Percentiles rank a stretch among this genome's conserved stretches.
These are phyloP conservation scores for Cotesia chilonis DNA, from an alignment of 1,140 invertebrate species.

Conservation along the genomic window DNA sequence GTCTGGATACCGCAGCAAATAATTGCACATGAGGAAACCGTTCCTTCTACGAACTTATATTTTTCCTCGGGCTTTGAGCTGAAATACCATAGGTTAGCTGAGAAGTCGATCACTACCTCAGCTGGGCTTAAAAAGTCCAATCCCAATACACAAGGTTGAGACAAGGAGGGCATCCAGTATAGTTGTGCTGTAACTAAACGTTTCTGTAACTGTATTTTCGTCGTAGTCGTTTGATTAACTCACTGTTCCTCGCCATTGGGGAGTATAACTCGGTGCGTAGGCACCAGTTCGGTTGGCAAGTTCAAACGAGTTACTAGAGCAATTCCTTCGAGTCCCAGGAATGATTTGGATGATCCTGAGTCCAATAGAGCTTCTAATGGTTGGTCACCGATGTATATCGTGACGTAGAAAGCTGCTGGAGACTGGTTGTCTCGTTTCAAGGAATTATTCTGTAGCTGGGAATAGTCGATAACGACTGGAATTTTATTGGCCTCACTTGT, in stretches of 20 bases:
- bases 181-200: not conserved
- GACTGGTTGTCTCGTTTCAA: no score
- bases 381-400: no score
- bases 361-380: conserved; percentile 23
- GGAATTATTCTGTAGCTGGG: no score
- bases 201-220: not conserved
- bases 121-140: conserved; percentile 18
- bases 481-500: no score
- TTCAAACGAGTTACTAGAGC: not conserved
- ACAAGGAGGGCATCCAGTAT: conserved; percentile 2
- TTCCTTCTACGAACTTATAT: not conserved
- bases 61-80: not conserved
- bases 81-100: conserved; percentile 3
- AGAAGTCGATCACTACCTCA: conserved; percentile 26
- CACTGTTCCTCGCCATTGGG: conserved; percentile 10
- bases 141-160: conserved; percentile 23
- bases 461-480: no score
- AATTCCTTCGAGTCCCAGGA: conserved; percentile 24
- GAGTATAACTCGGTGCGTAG: conserved; percentile 16
- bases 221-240: not conserved
- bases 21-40: not conserved
- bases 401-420: no score
- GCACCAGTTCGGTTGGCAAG: not conserved
- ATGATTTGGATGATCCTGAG: conserved; percentile 21
- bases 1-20: conserved; percentile 24